A percentile compares a stretch with the other conserved stretches of the same genome.
These are phyloP conservation scores for Myotis pilosus DNA, from an alignment of 2,797 vertebrate genomes.

Conservation along the genomic window DNA sequence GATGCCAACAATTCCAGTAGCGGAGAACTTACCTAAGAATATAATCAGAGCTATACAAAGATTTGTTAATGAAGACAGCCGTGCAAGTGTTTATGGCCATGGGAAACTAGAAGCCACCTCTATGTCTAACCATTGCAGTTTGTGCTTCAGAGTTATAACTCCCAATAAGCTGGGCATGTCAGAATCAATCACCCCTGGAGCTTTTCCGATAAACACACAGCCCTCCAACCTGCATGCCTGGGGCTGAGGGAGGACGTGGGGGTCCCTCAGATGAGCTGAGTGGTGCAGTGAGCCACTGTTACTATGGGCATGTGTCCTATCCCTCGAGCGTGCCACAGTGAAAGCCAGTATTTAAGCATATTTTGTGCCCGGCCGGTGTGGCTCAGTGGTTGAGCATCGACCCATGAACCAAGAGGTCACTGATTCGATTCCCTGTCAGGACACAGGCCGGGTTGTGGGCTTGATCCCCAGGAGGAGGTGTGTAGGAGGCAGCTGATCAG, in stretches of 20 bases:
- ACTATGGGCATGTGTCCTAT: not conserved
- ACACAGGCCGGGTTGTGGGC: too few relatives aligned
- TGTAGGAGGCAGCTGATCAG: too few relatives aligned
- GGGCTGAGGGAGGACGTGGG: not conserved
- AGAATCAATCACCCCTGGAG: not conserved
- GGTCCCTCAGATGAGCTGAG: not conserved
- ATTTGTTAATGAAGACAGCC: not conserved
- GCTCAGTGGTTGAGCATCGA: too few relatives aligned
- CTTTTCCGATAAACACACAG: not conserved
- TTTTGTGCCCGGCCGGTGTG: not conserved
- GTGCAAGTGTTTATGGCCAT: not conserved
- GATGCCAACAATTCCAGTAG: slow-evolving; percentile 16
- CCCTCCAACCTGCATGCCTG: not conserved
- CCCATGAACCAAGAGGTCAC: too few relatives aligned
- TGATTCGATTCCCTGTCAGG: too few relatives aligned
- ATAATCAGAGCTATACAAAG: not conserved
- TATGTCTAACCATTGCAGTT: not conserved
- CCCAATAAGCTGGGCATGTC: not conserved
- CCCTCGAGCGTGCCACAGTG: not conserved
- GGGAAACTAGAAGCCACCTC: not conserved
- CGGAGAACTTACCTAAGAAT: not conserved
- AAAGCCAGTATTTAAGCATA: slow-evolving; percentile 1
- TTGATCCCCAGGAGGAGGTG: too few relatives aligned
- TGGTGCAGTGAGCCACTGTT: not conserved
- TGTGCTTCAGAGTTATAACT: slow-evolving; percentile 17